phyloP scores from a whole-genome alignment of 2,888 invertebrate genomes.

The Drosophila neutralis region DNA sequence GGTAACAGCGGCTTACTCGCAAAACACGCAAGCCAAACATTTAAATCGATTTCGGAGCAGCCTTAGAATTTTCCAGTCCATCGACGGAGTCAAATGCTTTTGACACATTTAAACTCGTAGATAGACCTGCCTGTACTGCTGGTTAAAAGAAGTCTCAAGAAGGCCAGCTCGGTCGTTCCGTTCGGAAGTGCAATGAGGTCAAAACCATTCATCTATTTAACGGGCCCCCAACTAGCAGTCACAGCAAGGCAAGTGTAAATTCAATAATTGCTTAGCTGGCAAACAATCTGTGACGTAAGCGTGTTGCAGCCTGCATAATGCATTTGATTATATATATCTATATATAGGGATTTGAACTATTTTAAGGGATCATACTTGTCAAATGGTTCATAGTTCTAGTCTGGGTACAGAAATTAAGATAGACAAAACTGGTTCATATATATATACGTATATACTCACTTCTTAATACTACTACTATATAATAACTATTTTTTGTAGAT shows the following conservation, averaged over 20 bases:
- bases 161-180: constrained; percentile 16
- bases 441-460: too few relatives aligned
- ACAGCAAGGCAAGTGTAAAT: constrained; percentile 12
- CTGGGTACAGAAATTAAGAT: neutral
- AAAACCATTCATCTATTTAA: constrained; percentile 42
- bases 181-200: constrained; percentile 40
- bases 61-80: constrained; percentile 46
- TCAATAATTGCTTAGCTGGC: constrained; percentile 10
- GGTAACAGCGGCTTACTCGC: constrained; percentile 54
- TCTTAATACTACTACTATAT: neutral
- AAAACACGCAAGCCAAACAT: constrained; percentile 72
- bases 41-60: constrained; percentile 68
- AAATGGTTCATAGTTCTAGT: neutral
- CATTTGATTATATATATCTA: neutral
- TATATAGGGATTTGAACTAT: neutral
- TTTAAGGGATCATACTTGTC: neutral
- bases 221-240: constrained; percentile 2
- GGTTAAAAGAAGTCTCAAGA: constrained; percentile 34
- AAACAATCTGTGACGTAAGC: constrained; percentile 3
- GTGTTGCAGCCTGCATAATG: constrained; percentile 2
- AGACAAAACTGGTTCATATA: neutral
- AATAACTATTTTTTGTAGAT: neutral
- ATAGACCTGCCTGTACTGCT: constrained; percentile 15
- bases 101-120: constrained; percentile 36
- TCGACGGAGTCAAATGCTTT: constrained; percentile 38